Conservation (phyloP, 64 coral and sea anemone genomes). For the Pocillopora damicornis region DNA sequence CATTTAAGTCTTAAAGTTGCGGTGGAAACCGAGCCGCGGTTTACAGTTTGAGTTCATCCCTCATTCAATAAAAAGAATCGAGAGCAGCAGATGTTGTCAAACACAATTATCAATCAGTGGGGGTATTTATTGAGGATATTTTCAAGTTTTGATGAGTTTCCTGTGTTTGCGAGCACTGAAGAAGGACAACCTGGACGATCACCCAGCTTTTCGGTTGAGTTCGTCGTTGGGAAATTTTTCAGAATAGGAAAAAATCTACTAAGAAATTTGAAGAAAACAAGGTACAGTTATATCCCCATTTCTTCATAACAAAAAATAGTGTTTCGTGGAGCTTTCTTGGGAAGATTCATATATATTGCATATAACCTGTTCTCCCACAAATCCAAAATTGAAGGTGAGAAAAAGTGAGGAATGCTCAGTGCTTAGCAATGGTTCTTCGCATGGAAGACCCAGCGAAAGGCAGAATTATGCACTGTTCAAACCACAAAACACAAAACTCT, state of each 20-base stretch:
- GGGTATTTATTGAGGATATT: not conserved
- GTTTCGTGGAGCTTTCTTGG: no score
- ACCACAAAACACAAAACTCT: no score
- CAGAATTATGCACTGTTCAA: no score
- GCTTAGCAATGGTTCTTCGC: no score
- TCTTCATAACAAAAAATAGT: no score
- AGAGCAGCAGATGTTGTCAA: not conserved
- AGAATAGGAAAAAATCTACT: not conserved
- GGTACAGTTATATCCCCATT: no score
- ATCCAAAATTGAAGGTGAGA: no score
- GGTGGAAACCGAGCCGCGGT: not conserved
- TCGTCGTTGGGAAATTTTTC: not conserved
- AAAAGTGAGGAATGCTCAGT: no score
- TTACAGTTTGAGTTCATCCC: not conserved
- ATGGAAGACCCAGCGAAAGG: no score
- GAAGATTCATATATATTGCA: no score
- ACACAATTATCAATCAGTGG: not conserved
- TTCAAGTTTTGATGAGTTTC: constrained; percentile 3
- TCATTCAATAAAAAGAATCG: not conserved
- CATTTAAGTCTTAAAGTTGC: not conserved
- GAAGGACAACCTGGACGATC: not conserved
- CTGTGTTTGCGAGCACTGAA: not conserved
- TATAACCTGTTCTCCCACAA: no score
- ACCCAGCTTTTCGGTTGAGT: not conserved
- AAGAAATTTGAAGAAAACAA: not conserved